Evolutionary conservation across 2,888 invertebrate species (phyloP).

Genomic region (Cantharis nigra): DNA sequence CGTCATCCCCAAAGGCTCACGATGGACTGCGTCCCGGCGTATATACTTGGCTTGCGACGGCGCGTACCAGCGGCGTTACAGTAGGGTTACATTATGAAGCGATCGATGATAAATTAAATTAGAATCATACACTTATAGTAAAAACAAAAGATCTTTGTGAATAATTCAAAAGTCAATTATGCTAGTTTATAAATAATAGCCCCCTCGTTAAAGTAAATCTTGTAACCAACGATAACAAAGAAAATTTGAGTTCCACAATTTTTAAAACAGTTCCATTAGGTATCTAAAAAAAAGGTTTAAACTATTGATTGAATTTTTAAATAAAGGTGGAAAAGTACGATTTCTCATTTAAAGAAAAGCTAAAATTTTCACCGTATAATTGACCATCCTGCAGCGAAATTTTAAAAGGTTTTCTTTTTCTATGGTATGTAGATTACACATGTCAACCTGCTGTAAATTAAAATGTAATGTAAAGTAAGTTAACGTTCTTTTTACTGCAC

Average conservation of each 20-base stretch:
- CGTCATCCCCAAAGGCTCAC: conserved; percentile 57
- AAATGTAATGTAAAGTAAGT: neutral
- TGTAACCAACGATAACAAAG: neutral
- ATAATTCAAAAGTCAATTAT: neutral
- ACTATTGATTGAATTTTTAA: neutral
- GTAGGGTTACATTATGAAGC: conserved; percentile 30
- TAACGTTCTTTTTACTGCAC: neutral
- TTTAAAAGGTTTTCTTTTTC: neutral
- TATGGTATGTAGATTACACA: neutral
- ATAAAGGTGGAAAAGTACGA: neutral
- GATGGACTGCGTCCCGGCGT: conserved; percentile 49
- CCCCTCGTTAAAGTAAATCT: neutral
- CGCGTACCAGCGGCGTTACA: conserved; percentile 35
- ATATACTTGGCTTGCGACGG: conserved; percentile 31
- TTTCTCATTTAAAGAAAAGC: neutral
- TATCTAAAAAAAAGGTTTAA: neutral
- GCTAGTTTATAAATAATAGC: neutral
- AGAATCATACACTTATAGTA: conserved; percentile 5
- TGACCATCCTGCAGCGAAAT: neutral
- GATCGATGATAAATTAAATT: conserved; percentile 37
- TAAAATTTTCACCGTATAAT: neutral
- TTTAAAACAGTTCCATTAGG: neutral
- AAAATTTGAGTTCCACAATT: neutral
- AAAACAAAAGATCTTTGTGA: neutral
- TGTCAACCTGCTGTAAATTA: neutral